Conservation (phyloP, 2,888 invertebrate genomes). For the Apoderus coryli region DNA sequence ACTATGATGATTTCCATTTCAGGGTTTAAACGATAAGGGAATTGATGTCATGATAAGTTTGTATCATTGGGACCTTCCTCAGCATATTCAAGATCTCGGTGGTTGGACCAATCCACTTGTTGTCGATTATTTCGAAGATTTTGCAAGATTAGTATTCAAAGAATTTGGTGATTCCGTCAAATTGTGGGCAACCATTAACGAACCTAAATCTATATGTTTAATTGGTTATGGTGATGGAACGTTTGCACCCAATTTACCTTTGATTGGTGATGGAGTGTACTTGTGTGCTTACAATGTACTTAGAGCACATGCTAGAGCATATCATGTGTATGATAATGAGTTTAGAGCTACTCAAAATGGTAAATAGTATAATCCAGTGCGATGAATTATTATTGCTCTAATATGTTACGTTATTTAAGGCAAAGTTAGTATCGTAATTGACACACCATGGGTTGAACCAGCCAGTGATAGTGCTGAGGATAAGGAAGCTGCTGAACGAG, state of each 20-base stretch:
- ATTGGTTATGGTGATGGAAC: constrained; percentile 11
- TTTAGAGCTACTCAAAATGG: constrained; percentile 10
- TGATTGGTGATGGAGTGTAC: constrained; percentile 9
- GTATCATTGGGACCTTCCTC: constrained; percentile 51
- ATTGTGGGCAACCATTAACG: constrained; percentile 14
- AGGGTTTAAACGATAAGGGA: constrained; percentile 11
- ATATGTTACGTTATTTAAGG: constrained; percentile 8
- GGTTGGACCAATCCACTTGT: constrained; percentile 50
- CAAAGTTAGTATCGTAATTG: constrained; percentile 12
- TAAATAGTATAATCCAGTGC: constrained; percentile 6
- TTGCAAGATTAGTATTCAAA: constrained; percentile 35
- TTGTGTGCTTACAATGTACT: constrained; percentile 9
- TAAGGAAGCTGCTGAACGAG: constrained; percentile 12
- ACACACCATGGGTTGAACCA: constrained; percentile 12
- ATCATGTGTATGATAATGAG: constrained; percentile 11
- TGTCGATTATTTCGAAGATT: constrained; percentile 43
- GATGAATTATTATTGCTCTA: too few relatives aligned
- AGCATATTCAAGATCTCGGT: constrained; percentile 35
- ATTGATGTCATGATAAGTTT: constrained; percentile 44
- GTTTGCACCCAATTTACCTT: constrained; percentile 7
- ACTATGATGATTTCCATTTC: too few relatives aligned
- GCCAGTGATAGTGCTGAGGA: constrained; percentile 10
- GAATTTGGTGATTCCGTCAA: constrained; percentile 31
- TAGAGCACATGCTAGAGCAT: constrained; percentile 12
- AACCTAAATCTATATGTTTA: constrained; percentile 9